Evolutionary conservation across 2,797 vertebrate genomes (phyloP), one percentile per base, ranked within the genome.

Genomic region (Epinephelus malabaricus): DNA sequence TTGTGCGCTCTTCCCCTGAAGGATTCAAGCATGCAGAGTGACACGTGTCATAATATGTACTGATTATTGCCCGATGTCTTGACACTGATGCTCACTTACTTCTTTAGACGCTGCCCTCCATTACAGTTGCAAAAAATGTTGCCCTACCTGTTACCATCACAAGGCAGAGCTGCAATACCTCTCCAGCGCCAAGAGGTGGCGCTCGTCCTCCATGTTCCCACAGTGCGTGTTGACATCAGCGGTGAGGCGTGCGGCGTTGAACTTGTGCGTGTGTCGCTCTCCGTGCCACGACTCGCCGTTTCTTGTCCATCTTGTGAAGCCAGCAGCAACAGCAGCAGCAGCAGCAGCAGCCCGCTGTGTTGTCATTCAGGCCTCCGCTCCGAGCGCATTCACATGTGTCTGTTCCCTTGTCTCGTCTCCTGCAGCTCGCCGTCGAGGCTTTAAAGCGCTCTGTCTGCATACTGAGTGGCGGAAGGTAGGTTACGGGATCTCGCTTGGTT

Each of bases 161-260:
- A 47, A 40, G 58, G 27, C 55, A 69, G 40, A 40, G 66, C 68
- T 95, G 95, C 86, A 94, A 14, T 88, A 70, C 46, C 80, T 3
- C 27, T 0, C 1, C 17, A 4, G 0, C 13, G n/a, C 83, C 95
- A 47, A 75, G 25, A 14, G 69, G 89, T 9, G 95, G 92, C 93
- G 93, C 92, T 1, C 34, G 55, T 84, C 14, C 47, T 6, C 54
- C 4, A 59, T 14, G 21, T 72, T 83, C 56, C 65, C 18, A 27
- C 79, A 38, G 75, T 92, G 91, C 95, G 95, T 92, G 94, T 93
- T 96, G 95, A 96, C 95, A 94, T 96, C 95, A 96, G 87, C 92
- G 88, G 81, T 66, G 76, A 82, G 81, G 91, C 95, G 94, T 95
- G 89, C 89, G 73, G 85, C 95, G 94, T 91, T 91, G 73, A 89